Evolutionary conservation across 1,140 invertebrate species (phyloP), one percentile per base, ranked within the genome.

Genomic region (Ostrea denselamellosa): DNA sequence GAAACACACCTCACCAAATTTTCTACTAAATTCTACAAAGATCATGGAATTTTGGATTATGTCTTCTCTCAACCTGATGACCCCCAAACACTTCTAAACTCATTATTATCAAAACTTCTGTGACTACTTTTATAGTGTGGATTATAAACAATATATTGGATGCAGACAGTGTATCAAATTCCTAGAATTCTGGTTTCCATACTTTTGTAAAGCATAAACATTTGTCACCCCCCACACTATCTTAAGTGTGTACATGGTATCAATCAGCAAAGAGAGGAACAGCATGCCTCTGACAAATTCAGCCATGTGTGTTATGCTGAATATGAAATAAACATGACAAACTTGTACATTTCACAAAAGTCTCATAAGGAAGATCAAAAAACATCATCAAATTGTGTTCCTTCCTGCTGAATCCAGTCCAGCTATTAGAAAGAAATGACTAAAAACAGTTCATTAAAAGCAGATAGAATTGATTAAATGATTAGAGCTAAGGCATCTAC

Each of bases 81-180:
- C 68, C 25, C 28, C 25, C 34, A 77, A 22, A 62, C 28, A 77
- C 25, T 28, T 28, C 68, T 77, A 17, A 77, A 77, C 9, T 14
- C 68, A 77, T 77, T 77, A 34, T 34, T 77, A 77, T 77, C 14
- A 25, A 77, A 77, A 77, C 68, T 14, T 77, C 25, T 77, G 25
- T 77, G 68, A 34, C 25, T 77, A 34, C 68, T 34, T 14, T 25
- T 34, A 62, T 2, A 25, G 22, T 28, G 9, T 3, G 68, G 68
- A 34, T 28, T 77, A 25, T 77, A 77, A 77, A 77, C 68, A 77
- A 77, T 77, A 62, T 62, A 77, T 77, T 77, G 25, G 68, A 77
- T 77, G 25, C 25, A 77, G 68, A 34, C 68, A 34, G 25, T 34
- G 28, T 77, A 77, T 77, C 68, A 77, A 77, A 34, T 77, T 25